Percentiles rank a stretch among this genome's conserved stretches.
These are phyloP conservation scores for Pangasianodon hypophthalmus DNA, from an alignment of 2,113 vertebrate species.

Conservation along the genomic window DNA sequence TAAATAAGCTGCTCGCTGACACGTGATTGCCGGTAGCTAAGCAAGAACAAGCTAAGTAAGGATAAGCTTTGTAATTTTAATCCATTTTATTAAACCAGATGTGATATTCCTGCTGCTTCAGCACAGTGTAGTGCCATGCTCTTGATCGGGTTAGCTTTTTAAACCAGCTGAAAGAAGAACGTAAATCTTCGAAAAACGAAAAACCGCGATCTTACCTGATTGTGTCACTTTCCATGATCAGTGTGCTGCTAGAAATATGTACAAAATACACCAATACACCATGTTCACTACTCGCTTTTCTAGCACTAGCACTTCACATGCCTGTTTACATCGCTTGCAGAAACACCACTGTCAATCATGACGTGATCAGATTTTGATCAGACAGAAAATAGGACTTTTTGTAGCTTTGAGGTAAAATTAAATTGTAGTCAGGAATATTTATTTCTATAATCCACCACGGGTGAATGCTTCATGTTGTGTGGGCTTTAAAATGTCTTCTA, in stretches of 20 bases:
- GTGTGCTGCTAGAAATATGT: too few species aligned
- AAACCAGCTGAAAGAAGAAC: not conserved
- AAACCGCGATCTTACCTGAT: not conserved
- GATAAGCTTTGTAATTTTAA: not conserved
- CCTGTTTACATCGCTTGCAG: not conserved
- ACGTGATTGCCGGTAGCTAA: not conserved
- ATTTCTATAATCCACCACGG: not conserved
- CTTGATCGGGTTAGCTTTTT: not conserved
- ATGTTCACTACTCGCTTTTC: not conserved
- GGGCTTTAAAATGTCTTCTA: not conserved
- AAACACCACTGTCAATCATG: too few species aligned
- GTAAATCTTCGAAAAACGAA: too few species aligned
- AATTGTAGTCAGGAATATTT: not conserved
- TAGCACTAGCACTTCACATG: not conserved
- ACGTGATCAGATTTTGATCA: too few species aligned
- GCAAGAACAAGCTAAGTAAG: not conserved
- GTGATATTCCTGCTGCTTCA: not conserved
- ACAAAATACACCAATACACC: not conserved
- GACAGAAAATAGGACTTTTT: too few species aligned
- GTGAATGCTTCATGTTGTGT: not conserved
- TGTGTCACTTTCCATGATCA: not conserved
- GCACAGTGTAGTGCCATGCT: not conserved
- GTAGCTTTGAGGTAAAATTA: not conserved
- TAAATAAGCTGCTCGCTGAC: not conserved
- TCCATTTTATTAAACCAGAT: not conserved